Conservation (phyloP, 2,888 invertebrate genomes). For the Ditula angustiorana region DNA sequence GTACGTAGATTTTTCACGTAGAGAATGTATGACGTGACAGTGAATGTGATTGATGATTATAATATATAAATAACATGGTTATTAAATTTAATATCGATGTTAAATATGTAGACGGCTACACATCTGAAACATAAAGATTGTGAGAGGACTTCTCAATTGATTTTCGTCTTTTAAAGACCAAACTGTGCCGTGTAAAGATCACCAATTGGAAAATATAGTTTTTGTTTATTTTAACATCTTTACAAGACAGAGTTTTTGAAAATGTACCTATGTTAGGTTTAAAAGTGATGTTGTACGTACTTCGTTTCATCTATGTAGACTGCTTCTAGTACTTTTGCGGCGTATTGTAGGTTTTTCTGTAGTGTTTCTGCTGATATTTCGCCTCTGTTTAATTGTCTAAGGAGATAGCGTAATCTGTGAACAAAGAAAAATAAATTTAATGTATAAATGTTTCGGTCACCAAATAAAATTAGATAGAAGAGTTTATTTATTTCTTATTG, state of each 20-base stretch:
- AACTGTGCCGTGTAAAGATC: slow-evolving; percentile 52
- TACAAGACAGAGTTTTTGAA: slow-evolving; percentile 29
- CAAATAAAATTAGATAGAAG: neutral
- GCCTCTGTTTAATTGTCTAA: slow-evolving; percentile 94
- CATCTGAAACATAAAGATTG: slow-evolving; percentile 78
- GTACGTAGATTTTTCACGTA: slow-evolving; percentile 18
- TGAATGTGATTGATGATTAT: slow-evolving; percentile 17
- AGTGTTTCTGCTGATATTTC: slow-evolving; percentile 95
- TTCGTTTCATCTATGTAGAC: slow-evolving; percentile 97
- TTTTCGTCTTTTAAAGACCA: slow-evolving; percentile 43
- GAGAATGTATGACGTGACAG: slow-evolving; percentile 27
- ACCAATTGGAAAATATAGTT: neutral
- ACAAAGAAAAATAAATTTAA: slow-evolving; percentile 58
- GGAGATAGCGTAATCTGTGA: slow-evolving; percentile 94
- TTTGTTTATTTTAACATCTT: slow-evolving; percentile 5
- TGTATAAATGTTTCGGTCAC: too few species aligned
- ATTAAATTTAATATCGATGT: slow-evolving; percentile 4
- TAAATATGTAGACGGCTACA: slow-evolving; percentile 50
- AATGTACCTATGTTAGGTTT: slow-evolving; percentile 21
- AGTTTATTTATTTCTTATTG: too few species aligned
- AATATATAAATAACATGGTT: slow-evolving; percentile 32
- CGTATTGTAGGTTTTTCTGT: slow-evolving; percentile 96
- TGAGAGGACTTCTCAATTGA: slow-evolving; percentile 59
- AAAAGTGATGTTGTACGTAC: slow-evolving; percentile 85
- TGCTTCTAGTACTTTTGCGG: slow-evolving; percentile 96